phyloP scores from a whole-genome alignment of 2,797 vertebrate species.

The Chaunax sp. region DNA sequence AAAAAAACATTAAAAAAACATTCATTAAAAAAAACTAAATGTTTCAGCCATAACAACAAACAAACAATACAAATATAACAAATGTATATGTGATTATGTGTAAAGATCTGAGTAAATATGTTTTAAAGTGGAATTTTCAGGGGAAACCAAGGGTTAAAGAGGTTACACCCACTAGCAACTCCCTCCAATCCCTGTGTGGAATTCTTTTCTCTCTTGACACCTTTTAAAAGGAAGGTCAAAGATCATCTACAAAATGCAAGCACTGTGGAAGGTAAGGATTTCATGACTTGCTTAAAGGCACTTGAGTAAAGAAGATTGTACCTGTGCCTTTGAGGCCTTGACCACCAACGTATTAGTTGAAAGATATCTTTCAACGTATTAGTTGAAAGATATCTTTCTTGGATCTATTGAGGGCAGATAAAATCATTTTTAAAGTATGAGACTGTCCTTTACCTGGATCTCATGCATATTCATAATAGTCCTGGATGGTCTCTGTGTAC shows the following conservation, averaged over 20 bases:
- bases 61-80: background rate
- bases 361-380: background rate
- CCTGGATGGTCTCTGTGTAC: conserved; percentile 90
- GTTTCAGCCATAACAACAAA: too few relatives aligned
- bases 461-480: conserved; percentile 97
- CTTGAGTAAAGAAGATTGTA: background rate
- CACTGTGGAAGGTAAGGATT: background rate
- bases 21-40: background rate
- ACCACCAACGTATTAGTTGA: conserved; percentile 8
- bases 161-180: conserved; percentile 4
- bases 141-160: background rate
- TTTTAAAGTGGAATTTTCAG: background rate
- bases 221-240: conserved; percentile 24
- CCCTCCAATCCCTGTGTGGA: background rate
- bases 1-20: background rate
- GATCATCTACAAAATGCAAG: conserved; percentile 22
- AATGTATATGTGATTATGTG: background rate
- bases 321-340: conserved; percentile 6
- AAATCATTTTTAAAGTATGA: too few relatives aligned
- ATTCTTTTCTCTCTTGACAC: background rate
- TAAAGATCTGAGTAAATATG: background rate
- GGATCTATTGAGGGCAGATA: background rate
- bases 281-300: conserved; percentile 1
- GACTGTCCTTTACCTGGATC: conserved; percentile 84
- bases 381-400: background rate